Evolutionary conservation across 2,113 vertebrate species (phyloP).

Genomic region (Ivindomyrus marchei): DNA sequence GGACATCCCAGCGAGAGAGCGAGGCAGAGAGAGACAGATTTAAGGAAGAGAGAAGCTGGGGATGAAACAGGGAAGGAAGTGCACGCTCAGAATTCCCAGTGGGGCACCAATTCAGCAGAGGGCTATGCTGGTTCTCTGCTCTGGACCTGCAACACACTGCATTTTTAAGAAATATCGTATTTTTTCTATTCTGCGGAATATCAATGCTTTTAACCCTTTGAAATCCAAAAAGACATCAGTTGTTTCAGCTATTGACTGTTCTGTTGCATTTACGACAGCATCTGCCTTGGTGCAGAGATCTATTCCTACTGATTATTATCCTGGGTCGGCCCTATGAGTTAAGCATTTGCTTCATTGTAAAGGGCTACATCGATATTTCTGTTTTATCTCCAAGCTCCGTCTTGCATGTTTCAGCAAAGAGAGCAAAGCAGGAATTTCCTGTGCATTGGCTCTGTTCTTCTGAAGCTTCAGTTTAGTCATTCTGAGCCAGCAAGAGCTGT

Average conservation of each 20-base stretch:
- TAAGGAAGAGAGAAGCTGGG: not conserved
- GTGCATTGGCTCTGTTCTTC: not conserved
- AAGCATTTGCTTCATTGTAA: not conserved
- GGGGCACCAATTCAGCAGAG: not conserved
- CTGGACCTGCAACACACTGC: not conserved
- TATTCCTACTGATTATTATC: not conserved
- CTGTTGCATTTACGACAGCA: not conserved
- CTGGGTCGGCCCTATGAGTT: not conserved
- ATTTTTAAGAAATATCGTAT: not conserved
- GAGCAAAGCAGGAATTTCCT: not conserved
- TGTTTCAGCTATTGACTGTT: not conserved
- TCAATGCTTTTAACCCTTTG: not conserved
- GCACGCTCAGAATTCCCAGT: not conserved
- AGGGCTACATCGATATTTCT: not conserved
- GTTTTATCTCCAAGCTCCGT: not conserved
- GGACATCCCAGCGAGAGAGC: not conserved
- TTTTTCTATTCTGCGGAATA: not conserved
- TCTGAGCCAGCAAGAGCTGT: not conserved
- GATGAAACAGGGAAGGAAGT: not conserved
- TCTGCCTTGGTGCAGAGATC: not conserved
- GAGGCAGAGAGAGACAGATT: not conserved
- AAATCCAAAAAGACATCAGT: not conserved
- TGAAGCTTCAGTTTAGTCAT: not conserved
- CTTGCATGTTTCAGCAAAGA: not conserved
- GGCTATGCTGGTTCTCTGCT: not conserved